Percentiles rank a stretch among this genome's conserved stretches.
Evolutionary conservation across 1,140 invertebrate genomes (phyloP).

Genomic region (Drosophila saltans): DNA sequence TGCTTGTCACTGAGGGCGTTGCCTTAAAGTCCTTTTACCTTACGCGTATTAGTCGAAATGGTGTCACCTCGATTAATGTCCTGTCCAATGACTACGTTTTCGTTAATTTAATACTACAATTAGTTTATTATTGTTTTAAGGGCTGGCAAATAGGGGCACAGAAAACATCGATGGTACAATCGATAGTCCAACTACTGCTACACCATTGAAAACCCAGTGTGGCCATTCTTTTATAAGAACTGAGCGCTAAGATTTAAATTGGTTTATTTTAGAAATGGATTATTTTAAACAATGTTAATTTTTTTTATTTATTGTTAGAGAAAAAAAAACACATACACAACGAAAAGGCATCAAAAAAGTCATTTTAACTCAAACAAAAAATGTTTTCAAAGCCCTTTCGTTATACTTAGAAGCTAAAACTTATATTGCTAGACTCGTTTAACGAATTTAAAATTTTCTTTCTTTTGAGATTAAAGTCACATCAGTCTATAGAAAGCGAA

Average conservation of each 20-base stretch:
- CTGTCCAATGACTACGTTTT: too few relatives aligned
- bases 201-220: not conserved
- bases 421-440: slow-evolving; percentile 69
- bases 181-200: not conserved
- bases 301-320: not conserved
- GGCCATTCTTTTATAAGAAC: not conserved
- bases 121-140: slow-evolving; percentile 1
- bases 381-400: slow-evolving; percentile 27
- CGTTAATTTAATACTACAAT: not conserved
- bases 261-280: not conserved
- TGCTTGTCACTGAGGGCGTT: not conserved
- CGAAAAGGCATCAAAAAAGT: slow-evolving; percentile 24
- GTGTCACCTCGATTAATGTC: not conserved
- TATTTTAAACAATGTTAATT: not conserved
- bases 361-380: slow-evolving; percentile 17
- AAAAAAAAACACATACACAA: not conserved
- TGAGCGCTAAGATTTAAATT: not conserved
- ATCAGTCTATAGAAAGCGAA: slow-evolving; percentile 65
- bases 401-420: slow-evolving; percentile 43
- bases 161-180: not conserved
- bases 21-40: not conserved
- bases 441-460: slow-evolving; percentile 53
- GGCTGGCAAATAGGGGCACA: not conserved
- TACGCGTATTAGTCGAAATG: not conserved
- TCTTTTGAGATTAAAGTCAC: slow-evolving; percentile 47